phyloP scores from a whole-genome alignment of 2,888 invertebrate genomes.

The Colletes collaris region DNA sequence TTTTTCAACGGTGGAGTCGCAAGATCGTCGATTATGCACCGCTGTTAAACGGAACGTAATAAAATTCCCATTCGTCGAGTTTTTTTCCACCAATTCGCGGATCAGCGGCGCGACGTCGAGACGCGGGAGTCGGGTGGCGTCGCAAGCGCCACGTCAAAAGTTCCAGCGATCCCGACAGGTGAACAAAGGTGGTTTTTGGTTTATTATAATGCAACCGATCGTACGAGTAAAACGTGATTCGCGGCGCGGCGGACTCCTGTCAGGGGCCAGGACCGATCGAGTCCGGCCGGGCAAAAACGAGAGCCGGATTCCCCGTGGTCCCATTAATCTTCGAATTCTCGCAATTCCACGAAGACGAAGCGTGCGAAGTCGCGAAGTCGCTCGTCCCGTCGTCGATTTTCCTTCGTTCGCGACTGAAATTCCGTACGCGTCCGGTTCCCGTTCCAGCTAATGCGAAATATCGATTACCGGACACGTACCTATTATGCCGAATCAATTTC shows the following conservation, averaged over 20 bases:
- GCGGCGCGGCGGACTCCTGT: slow-evolving; percentile 49
- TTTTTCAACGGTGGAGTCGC: too few species aligned
- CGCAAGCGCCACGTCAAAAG: slow-evolving; percentile 8
- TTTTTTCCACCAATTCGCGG: background rate
- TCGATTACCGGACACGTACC: slow-evolving; percentile 66
- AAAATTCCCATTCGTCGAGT: background rate
- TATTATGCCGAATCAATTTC: slow-evolving; percentile 47
- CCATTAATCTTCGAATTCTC: slow-evolving; percentile 64
- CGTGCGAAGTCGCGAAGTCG: slow-evolving; percentile 49
- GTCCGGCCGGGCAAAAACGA: slow-evolving; percentile 49
- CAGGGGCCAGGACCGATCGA: slow-evolving; percentile 52
- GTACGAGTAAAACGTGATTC: slow-evolving; percentile 45
- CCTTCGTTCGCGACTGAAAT: slow-evolving; percentile 2
- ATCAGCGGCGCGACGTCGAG: too few species aligned
- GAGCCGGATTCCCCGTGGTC: slow-evolving; percentile 59
- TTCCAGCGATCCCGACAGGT: slow-evolving; percentile 17
- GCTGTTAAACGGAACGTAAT: background rate
- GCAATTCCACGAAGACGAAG: slow-evolving; percentile 59
- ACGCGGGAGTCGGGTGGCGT: background rate
- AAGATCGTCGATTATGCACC: too few species aligned
- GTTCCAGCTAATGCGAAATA: slow-evolving; percentile 50
- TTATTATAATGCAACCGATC: slow-evolving; percentile 49
- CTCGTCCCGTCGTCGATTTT: background rate
- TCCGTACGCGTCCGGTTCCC: slow-evolving; percentile 13
- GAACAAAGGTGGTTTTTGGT: slow-evolving; percentile 44